Base-by-base conservation (phyloP, 2,888 invertebrate genomes). In the Sinohyriopsis cumingii region DNA sequence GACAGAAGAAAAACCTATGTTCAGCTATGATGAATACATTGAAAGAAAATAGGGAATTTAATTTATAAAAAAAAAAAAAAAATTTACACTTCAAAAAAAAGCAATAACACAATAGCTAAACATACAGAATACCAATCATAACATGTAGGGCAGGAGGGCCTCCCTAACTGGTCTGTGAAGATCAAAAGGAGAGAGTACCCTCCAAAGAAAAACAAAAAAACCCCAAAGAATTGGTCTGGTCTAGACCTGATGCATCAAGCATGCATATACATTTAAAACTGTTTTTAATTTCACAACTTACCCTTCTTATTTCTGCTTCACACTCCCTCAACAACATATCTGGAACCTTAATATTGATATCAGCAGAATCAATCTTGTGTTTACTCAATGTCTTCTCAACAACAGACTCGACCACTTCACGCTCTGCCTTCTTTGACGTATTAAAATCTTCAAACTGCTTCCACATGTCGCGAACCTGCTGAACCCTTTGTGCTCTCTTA, bases 261-360 rank as follows among this genome's bases (percentile, higher is more conserved):
- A 25, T 28, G 12, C 3, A 59, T 59, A 24, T 24, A 3, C 15
- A 60, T 59, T 22, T n/a, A 15, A 15, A 9, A n/a, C 3, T 0
- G 0, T 22, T 22, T 9, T 12, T 65, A 2, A 53, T n/a, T 6
- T 53, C 12, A 60, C 20, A 15, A 68, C 80, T 65, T 74, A 89
- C 89, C 84, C 81, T 76, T 55, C 84, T 81, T 20, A 89, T 84
- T 74, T 89, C 88, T 63, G 82, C 75, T 55, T 86, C 83, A 80
- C 86, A 88, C 65, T 88, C 84, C 65, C 84, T 77, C 54, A 89
- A 78, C 57, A 89, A 69, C 63, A 87, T 76, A 64, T 87, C 86
- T 2, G 89, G 88, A 9, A 89, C 84, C 64, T 82, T 82, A 45
- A 88, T 77, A 69, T 78, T 83, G 24, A 89, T 78, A 24, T 83